Conservation (phyloP, 2,797 vertebrate species). For the Cuculus canorus region DNA sequence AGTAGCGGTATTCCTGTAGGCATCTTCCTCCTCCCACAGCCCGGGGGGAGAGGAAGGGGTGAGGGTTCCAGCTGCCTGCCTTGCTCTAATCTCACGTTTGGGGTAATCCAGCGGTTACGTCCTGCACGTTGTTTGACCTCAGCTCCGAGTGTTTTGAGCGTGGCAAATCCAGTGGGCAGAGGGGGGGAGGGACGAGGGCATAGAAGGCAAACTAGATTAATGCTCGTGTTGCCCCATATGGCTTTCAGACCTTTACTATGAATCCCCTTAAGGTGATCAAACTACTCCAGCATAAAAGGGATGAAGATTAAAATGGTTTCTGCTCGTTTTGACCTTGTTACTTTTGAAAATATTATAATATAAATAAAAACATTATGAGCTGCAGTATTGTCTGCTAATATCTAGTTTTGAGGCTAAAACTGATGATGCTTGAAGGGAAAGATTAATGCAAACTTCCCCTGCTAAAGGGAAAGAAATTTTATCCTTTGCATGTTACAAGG, state of each 20-base stretch:
- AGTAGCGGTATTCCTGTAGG: fast-evolving
- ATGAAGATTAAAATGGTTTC: neutral
- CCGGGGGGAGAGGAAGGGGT: neutral
- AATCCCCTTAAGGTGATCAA: slow-evolving; percentile 21
- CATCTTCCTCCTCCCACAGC: neutral
- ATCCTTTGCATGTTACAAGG: neutral
- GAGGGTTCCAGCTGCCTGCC: neutral
- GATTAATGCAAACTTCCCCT: neutral
- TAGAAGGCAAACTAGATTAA: neutral
- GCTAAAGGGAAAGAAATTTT: neutral
- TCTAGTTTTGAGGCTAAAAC: neutral
- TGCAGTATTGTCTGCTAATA: neutral
- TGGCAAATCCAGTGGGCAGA: neutral
- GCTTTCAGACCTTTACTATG: neutral
- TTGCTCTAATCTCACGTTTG: neutral
- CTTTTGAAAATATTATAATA: neutral
- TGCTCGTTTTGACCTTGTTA: neutral
- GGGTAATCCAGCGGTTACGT: neutral
- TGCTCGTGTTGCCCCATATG: neutral
- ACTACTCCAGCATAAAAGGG: neutral
- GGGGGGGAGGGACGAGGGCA: neutral
- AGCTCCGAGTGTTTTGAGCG: neutral
- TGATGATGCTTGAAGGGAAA: neutral
- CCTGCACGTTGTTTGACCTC: neutral
- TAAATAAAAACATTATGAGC: neutral